Conservation (phyloP, 2,888 invertebrate species). For the Cloeon dipterum region DNA sequence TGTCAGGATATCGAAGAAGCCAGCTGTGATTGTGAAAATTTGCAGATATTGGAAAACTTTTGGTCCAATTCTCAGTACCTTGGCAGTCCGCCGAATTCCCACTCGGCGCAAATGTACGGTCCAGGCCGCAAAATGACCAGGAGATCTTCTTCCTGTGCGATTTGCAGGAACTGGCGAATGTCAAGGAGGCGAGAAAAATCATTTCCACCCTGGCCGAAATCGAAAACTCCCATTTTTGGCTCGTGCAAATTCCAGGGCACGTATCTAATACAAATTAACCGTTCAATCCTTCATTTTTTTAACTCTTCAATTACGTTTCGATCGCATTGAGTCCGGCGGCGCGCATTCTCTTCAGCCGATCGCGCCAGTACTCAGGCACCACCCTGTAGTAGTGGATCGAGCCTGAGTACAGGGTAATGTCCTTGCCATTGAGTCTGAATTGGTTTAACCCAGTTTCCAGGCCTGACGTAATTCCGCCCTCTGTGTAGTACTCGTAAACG, state of each 20-base stretch:
- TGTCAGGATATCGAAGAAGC: constrained; percentile 24
- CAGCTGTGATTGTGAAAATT: too few relatives aligned
- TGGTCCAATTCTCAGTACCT: constrained; percentile 10
- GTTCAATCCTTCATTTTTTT: not conserved
- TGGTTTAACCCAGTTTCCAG: constrained; percentile 10
- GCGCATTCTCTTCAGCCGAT: constrained; percentile 21
- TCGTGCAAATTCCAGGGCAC: constrained; percentile 19
- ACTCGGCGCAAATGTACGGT: constrained; percentile 27
- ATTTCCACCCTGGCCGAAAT: constrained; percentile 13
- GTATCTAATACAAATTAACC: constrained; percentile 8
- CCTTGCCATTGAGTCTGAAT: constrained; percentile 13
- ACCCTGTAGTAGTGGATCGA: constrained; percentile 25
- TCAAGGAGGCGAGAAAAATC: constrained; percentile 13
- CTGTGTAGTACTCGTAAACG: constrained; percentile 14
- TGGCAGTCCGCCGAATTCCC: constrained; percentile 22
- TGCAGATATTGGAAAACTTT: too few relatives aligned
- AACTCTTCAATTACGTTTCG: constrained; percentile 16
- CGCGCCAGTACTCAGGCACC: constrained; percentile 22
- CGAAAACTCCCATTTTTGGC: constrained; percentile 13
- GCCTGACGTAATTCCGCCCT: constrained; percentile 11
- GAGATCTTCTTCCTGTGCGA: constrained; percentile 21
- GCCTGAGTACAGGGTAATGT: constrained; percentile 16
- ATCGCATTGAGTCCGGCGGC: constrained; percentile 25
- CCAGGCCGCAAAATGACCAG: constrained; percentile 24
- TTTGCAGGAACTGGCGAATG: constrained; percentile 16